Base-by-base conservation (phyloP, 2,797 vertebrate species). In the Sebastes glaucus region DNA sequence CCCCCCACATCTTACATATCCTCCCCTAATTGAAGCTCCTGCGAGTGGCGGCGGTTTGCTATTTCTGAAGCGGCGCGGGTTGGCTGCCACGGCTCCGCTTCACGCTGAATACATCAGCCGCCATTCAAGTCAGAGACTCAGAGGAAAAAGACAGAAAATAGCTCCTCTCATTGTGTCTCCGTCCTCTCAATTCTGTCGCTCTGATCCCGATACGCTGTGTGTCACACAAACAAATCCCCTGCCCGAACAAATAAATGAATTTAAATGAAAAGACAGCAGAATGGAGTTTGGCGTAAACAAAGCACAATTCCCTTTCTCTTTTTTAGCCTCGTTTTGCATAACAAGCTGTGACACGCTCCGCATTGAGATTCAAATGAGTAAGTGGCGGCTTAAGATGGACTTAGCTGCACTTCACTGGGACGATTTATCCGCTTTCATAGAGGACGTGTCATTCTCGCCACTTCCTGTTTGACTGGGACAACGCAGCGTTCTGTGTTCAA, bases 331-430 rank as follows among this genome's bases (percentile, higher is more conserved):
- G 57, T 86, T 93, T 87, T 72, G 81, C 76, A 77, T 89, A 94
- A 93, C 87, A 83, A 83, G 87, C 86, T 64, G 32, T 92, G 92
- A 95, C 94, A 89, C 89, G 59, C 86, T 81, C 80, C 23, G 83
- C 80, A 92, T 93, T 94, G 85, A 94, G 81, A 94, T 93, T 94
- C 87, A 93, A 88, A 95, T 95, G 87, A 94, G 92, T 78, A 82
- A 88, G 73, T 84, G 86, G 82, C 38, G 4, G 84, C 84, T 88
- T 84, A 88, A 79, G 71, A 85, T 28, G 78, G 80, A 86, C 74
- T 92, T 82, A 90, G 83, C 88, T 87, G 74, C 90, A 82, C 85
- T 90, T 90, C 89, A 80, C 87, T 83, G 89, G 93, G 91, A 93
- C 85, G 89, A 87, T 93, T 94, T 88, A 89, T 88, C 92, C 63